Evolutionary conservation across 2,797 vertebrate genomes (phyloP), one percentile per base, ranked within the genome.

Genomic region (Thaleichthys pacificus): DNA sequence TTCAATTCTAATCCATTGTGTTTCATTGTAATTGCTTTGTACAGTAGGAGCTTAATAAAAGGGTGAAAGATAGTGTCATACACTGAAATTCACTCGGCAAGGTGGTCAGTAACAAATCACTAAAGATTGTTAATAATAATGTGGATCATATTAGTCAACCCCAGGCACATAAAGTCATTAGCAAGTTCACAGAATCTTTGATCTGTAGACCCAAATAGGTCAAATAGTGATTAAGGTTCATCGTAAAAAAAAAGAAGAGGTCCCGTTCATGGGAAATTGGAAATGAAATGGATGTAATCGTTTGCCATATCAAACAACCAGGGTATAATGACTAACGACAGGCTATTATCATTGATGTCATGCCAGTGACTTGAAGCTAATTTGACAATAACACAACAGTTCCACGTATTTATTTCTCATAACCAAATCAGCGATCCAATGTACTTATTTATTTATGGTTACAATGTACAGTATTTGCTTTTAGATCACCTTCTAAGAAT

Each of bases 81-180:
- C 38, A 86, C 73, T 84, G 80, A 85, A 84, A 89, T 88, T 84
- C 81, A 80, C 70, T 6, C 47, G 76, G 77, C 76, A 73, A 66
- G 58, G 67, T 84, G 32, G 19, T 64, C 62, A 71, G 71, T 85
- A 77, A 83, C 85, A 76, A 81, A 85, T 83, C 69, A 81, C 17
- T 80, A 85, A 85, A 85, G 69, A 67, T 56, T 4, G 3, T 11
- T 61, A 69, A 47, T 57, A 78, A 81, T 87, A 82, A 88, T 83
- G 86, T 71, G 71, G 66, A 82, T 78, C 69, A 73, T 81, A 83
- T 80, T 80, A 19, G 42, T 83, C 75, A 81, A 86, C 73, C 73
- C 77, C 66, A 74, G 72, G 80, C 38, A 4, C 7, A 21, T 77
- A 74, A 86, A 80, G 79, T 82, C 67, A 85, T 87, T 85, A 76